These are phyloP conservation scores for Lerista edwardsae DNA, from an alignment of 2,797 vertebrate genomes.

Conservation along the genomic window DNA sequence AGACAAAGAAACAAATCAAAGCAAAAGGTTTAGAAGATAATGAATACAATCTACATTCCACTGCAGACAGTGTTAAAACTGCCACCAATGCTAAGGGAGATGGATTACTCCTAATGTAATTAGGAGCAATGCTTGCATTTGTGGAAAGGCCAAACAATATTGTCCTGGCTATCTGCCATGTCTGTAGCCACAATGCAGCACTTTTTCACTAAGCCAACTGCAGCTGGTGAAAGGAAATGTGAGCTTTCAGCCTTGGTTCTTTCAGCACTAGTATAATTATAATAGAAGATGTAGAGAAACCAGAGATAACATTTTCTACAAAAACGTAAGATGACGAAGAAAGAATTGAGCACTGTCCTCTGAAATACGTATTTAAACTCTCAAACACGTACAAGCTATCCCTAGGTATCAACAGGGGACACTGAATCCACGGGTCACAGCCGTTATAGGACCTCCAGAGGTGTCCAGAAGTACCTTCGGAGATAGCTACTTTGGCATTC, in stretches of 20 bases:
- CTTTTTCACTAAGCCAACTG: background rate
- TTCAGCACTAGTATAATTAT: too few species aligned
- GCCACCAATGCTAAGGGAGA: conserved; percentile 9
- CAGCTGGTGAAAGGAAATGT: background rate
- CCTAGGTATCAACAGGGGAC: too few species aligned
- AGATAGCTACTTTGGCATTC: too few species aligned
- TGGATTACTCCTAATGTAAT: background rate
- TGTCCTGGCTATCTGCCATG: background rate
- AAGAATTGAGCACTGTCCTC: too few species aligned
- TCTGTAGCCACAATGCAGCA: background rate
- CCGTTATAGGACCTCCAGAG: too few species aligned
- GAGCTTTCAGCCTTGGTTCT: background rate
- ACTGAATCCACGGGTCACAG: too few species aligned
- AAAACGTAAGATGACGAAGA: too few species aligned
- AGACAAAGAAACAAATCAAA: conserved; percentile 24
- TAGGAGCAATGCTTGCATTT: background rate
- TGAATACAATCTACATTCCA: conserved; percentile 7
- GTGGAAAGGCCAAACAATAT: background rate
- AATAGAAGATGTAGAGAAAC: background rate
- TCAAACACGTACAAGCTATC: too few species aligned
- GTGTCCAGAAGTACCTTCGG: too few species aligned
- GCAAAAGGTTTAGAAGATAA: conserved; percentile 12
- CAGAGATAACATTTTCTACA: background rate
- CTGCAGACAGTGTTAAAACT: background rate
- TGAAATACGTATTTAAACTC: too few species aligned